Conservation (phyloP, 1,140 invertebrate genomes). For the Carposina sasakii region DNA sequence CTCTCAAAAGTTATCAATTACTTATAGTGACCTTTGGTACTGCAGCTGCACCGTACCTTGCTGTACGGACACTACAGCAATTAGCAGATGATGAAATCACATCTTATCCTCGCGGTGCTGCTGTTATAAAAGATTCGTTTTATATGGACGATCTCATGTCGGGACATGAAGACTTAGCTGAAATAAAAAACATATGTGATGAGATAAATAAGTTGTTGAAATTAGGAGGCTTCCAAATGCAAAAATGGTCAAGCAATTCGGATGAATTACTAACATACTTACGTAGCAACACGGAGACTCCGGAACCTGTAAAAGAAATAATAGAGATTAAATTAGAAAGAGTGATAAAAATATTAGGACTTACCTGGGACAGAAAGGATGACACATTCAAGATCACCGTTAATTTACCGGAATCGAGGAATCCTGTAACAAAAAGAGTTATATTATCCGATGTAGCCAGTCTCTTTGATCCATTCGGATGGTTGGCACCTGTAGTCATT, state of each 20-base stretch:
- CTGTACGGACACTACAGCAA: slow-evolving; percentile 13
- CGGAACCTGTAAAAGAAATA: too few species aligned
- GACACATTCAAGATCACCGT: not conserved
- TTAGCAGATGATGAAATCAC: slow-evolving; percentile 24
- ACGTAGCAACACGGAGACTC: not conserved
- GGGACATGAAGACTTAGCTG: slow-evolving; percentile 19
- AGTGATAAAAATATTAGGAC: too few species aligned
- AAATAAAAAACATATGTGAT: slow-evolving; percentile 7
- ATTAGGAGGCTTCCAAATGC: slow-evolving; percentile 6
- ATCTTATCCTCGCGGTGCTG: slow-evolving; percentile 9
- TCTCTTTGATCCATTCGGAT: slow-evolving; percentile 40
- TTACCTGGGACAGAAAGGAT: slow-evolving; percentile 2
- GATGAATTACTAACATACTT: not conserved
- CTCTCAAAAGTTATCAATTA: slow-evolving; percentile 3
- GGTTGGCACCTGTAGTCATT: slow-evolving; percentile 34
- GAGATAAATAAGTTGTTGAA: slow-evolving; percentile 7
- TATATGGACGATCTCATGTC: slow-evolving; percentile 42
- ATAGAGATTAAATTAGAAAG: too few species aligned
- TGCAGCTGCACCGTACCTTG: slow-evolving; percentile 32
- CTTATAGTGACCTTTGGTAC: slow-evolving; percentile 33
- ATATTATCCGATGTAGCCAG: slow-evolving; percentile 28
- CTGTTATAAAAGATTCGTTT: slow-evolving; percentile 20
- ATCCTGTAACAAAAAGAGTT: slow-evolving; percentile 23
- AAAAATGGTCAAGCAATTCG: slow-evolving; percentile 6
- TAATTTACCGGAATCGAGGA: not conserved